These are phyloP conservation scores for Furcifer pardalis DNA, from an alignment of 2,797 vertebrate species.

Conservation along the genomic window DNA sequence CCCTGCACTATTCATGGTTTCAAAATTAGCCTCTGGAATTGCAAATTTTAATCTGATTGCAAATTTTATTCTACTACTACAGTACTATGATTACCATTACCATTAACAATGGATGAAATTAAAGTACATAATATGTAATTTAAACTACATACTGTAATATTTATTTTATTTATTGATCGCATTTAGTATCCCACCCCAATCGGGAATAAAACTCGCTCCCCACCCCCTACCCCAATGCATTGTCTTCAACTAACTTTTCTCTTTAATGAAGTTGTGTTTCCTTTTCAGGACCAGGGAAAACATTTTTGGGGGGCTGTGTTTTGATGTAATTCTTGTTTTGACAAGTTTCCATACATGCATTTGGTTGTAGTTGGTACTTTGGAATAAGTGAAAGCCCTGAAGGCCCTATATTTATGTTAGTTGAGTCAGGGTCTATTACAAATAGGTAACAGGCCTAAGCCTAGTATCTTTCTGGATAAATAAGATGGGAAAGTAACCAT, in stretches of 20 bases:
- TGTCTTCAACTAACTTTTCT: neutral
- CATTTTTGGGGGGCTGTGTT: neutral
- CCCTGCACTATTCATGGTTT: neutral
- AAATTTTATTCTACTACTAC: no score
- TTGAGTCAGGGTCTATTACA: neutral
- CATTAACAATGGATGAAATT: neutral
- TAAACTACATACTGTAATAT: no score
- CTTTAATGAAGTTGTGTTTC: neutral
- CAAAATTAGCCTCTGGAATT: neutral
- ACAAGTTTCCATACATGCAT: neutral
- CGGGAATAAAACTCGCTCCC: no score
- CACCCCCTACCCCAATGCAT: neutral
- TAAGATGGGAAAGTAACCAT: constrained; percentile 48
- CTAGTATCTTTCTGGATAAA: neutral
- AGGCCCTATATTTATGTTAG: neutral
- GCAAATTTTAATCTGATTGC: neutral
- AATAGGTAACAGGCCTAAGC: neutral
- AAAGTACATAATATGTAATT: no score
- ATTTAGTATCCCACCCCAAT: no score
- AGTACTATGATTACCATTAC: neutral
- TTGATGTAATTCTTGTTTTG: neutral
- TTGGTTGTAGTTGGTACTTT: neutral
- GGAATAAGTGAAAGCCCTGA: neutral
- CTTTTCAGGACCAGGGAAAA: neutral
- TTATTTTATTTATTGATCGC: no score